Conservation (phyloP, 1,140 invertebrate genomes). For the Liolophura sinensis region DNA sequence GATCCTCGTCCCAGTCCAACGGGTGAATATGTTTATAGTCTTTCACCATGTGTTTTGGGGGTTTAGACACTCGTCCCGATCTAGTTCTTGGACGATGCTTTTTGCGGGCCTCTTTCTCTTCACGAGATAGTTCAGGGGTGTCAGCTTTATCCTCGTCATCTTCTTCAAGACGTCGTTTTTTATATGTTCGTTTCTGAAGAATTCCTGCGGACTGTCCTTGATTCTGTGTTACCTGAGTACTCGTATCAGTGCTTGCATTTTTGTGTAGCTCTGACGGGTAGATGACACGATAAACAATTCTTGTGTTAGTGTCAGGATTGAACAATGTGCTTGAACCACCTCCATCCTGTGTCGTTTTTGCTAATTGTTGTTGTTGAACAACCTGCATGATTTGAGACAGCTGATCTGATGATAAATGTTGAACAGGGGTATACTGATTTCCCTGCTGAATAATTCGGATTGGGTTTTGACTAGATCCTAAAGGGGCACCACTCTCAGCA, state of each 20-base stretch:
- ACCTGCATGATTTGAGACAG: conserved; percentile 68
- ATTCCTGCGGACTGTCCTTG: conserved; percentile 7
- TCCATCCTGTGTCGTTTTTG: conserved; percentile 48
- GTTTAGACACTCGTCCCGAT: conserved; percentile 69
- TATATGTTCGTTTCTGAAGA: conserved; percentile 33
- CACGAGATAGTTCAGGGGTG: conserved; percentile 56
- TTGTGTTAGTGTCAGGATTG: conserved; percentile 64
- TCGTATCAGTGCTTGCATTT: conserved; percentile 13
- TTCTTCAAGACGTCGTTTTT: conserved; percentile 34
- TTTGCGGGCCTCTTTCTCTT: conserved; percentile 64
- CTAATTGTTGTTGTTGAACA: conserved; percentile 63
- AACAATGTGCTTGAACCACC: conserved; percentile 62
- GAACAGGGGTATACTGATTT: conserved; percentile 64
- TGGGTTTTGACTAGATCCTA: conserved; percentile 68
- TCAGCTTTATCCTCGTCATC: conserved; percentile 57
- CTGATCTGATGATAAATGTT: conserved; percentile 65
- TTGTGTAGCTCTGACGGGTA: conserved; percentile 59
- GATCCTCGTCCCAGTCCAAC: conserved; percentile 66
- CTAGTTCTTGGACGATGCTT: conserved; percentile 65
- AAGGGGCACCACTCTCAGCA: conserved; percentile 58
- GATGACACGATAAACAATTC: conserved; percentile 66
- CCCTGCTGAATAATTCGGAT: conserved; percentile 71
- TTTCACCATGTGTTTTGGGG: conserved; percentile 70
- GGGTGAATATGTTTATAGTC: conserved; percentile 71
- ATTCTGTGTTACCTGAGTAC: conserved; percentile 15